Base-by-base conservation (phyloP, 30 jellyfish, hydroid and myxozoan genomes). In the Pseudorhiza aurosa region DNA sequence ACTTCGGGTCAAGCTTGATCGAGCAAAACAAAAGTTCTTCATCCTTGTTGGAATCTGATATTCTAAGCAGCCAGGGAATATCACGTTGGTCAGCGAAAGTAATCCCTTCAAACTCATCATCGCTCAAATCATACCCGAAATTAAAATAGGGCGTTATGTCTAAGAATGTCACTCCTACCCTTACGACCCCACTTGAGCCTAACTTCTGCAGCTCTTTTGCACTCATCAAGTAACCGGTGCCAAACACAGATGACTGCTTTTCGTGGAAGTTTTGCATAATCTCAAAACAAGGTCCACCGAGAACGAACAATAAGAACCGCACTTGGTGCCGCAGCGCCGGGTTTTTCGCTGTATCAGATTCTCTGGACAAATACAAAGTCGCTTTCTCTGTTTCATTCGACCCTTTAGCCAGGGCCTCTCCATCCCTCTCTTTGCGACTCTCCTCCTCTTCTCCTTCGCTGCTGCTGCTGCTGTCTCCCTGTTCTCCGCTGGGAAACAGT, bases 311-410 rank as follows among this genome's bases (percentile, higher is more conserved):
- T 29, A 69, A 26, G 57, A 76, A 75, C 7, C 40, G 69, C 18
- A 63, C 88, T 1, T 46, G 91, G 30, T 87, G 92, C 22, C 96
- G 85, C 12, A 87, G 81, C 42, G 33, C 25, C 1, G 68, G 8
- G 42, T 32, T 80, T 14, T 57, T 21, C 39, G 40, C 43, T 6
- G 28, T 24, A 1, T 39, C 57, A 5, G 70, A 22, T 8, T 87
- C 96, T 35, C 96, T 68, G 15, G 96, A 87, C 35, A 87, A 74
- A 46, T 85, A 85, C 18, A 85, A 43, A 0, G 87, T 75, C 39
- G 90, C 88, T 37, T 47, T 57, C 19, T 65, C 76, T 14, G 36
- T n/a, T 15, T 57, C 56, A 36, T 5, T 17, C 1, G 56, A 6
- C 22, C 30, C 35, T 11, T 42, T n/a, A 4, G 18, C 19, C 51